Percentiles rank a stretch among this genome's conserved stretches.
Evolutionary conservation across 2,888 invertebrate species (phyloP).

Genomic region (Blomia tropicalis): DNA sequence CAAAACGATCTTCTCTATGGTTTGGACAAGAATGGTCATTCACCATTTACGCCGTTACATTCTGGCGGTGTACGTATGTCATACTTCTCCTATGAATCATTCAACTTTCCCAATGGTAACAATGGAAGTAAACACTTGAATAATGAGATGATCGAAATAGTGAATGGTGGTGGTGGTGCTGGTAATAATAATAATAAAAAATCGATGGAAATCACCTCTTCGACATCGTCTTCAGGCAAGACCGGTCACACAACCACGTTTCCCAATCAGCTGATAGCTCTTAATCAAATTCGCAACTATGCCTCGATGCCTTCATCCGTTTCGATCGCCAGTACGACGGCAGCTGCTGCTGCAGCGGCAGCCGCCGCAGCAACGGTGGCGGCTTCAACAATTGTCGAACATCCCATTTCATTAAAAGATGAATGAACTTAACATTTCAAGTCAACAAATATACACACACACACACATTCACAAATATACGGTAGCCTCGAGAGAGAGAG

Average conservation of each 20-base stretch:
- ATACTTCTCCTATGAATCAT: constrained; percentile 66
- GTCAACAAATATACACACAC: not conserved
- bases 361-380: constrained; percentile 21
- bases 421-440: not conserved
- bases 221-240: not conserved
- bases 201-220: not conserved
- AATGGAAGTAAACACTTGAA: not conserved
- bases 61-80: constrained; percentile 33
- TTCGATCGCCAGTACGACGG: constrained; percentile 21
- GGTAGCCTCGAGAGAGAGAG: not conserved
- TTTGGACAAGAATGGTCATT: constrained; percentile 27
- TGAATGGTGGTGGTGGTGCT: not conserved
- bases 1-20: constrained; percentile 3
- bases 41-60: constrained; percentile 79
- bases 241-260: constrained; percentile 45
- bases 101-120: constrained; percentile 59
- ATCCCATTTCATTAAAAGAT: constrained; percentile 29
- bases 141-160: not conserved
- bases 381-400: no score
- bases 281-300: constrained; percentile 91
- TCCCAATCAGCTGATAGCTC: constrained; percentile 80
- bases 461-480: no score
- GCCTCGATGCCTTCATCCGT: constrained; percentile 59
- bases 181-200: not conserved
- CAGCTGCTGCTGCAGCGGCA: constrained; percentile 26